Percentiles rank a stretch among this genome's conserved stretches.
Evolutionary conservation across 2,113 vertebrate species (phyloP).

Genomic region (Blennius ocellaris): DNA sequence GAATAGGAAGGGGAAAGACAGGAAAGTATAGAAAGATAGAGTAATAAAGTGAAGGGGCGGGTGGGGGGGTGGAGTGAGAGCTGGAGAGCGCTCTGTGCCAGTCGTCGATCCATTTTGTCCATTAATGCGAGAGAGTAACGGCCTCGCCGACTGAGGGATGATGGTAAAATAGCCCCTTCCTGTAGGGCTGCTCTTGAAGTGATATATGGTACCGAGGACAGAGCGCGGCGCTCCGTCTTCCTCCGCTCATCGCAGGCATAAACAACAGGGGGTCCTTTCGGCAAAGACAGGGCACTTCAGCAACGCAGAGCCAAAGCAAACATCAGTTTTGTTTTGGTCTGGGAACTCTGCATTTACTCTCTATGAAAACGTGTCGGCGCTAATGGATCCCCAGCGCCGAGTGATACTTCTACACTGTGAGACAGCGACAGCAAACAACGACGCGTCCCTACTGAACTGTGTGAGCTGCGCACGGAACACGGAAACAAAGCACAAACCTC

Average conservation of each 20-base stretch:
- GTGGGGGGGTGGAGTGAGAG: neutral
- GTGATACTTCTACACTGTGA: too few relatives aligned
- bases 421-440: too few relatives aligned
- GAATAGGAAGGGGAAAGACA: slow-evolving; percentile 9
- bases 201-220: slow-evolving; percentile 74
- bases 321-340: neutral
- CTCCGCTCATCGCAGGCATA: slow-evolving; percentile 62
- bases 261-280: slow-evolving; percentile 68
- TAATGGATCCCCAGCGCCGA: too few relatives aligned
- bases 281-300: slow-evolving; percentile 17
- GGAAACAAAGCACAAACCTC: too few relatives aligned
- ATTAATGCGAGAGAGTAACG: slow-evolving; percentile 74
- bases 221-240: slow-evolving; percentile 45
- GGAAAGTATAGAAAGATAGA: slow-evolving; percentile 58
- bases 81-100: slow-evolving; percentile 59
- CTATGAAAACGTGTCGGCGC: too few relatives aligned
- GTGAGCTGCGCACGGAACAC: too few relatives aligned
- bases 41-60: slow-evolving; percentile 35
- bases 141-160: slow-evolving; percentile 73
- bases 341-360: too few relatives aligned
- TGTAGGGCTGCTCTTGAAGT: slow-evolving; percentile 70
- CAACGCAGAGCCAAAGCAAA: slow-evolving; percentile 31
- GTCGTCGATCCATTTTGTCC: slow-evolving; percentile 71
- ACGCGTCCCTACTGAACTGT: too few relatives aligned
- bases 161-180: slow-evolving; percentile 72